These are phyloP conservation scores for Phalacrocorax brasilianus DNA, from an alignment of 2,113 vertebrate genomes.

Conservation along the genomic window DNA sequence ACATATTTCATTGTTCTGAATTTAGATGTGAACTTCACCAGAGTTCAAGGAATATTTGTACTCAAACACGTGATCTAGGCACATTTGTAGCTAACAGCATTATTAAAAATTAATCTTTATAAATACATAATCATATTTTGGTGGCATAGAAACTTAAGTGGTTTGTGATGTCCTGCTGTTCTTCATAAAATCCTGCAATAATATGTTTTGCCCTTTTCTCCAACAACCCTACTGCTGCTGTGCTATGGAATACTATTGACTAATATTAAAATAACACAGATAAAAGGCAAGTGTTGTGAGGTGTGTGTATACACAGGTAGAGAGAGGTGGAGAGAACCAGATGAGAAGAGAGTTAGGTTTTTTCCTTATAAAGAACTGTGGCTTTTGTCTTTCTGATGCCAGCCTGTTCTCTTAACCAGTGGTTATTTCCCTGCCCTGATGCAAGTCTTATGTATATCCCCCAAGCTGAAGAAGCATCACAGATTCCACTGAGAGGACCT, in stretches of 20 bases:
- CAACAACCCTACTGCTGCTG: neutral
- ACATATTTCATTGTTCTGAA: neutral
- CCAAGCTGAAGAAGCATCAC: neutral
- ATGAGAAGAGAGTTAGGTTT: neutral
- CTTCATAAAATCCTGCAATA: conserved; percentile 23
- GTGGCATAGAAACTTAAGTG: neutral
- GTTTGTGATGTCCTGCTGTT: conserved; percentile 22
- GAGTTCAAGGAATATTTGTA: conserved; percentile 32
- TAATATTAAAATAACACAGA: neutral
- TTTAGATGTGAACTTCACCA: conserved; percentile 7
- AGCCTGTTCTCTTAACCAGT: neutral
- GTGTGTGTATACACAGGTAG: neutral
- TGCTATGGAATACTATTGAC: neutral
- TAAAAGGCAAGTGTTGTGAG: neutral
- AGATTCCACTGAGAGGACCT: neutral
- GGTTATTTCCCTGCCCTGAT: neutral
- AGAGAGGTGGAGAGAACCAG: neutral
- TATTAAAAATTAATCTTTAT: conserved; percentile 61
- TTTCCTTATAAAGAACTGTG: neutral
- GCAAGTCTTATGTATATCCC: neutral
- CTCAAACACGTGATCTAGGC: neutral
- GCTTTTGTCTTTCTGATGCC: neutral
- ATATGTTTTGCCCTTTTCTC: neutral
- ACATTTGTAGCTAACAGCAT: conserved; percentile 31
- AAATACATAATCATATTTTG: conserved; percentile 40